Conservation (phyloP, 2,797 vertebrate genomes). For the Lacerta viridis region DNA sequence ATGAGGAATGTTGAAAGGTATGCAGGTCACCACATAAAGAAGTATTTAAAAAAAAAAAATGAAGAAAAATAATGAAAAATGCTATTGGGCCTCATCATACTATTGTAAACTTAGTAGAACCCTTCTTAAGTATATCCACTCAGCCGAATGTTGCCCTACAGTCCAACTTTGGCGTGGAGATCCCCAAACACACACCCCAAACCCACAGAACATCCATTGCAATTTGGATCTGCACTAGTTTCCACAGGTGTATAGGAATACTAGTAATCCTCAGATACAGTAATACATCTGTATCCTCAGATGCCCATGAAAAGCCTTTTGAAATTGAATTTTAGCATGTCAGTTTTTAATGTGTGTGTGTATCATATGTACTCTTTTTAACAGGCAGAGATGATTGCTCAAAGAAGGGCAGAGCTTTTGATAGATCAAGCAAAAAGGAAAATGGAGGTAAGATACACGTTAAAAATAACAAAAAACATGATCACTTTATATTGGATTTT, state of each 20-base stretch:
- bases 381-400: conserved; percentile 86
- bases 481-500: conserved; percentile 27
- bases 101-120: not conserved
- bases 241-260: not conserved
- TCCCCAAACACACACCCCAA: too few relatives aligned
- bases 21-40: not conserved
- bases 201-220: too few relatives aligned
- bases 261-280: not conserved
- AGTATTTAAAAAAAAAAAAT: not conserved
- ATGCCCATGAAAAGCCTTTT: not conserved
- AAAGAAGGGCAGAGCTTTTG: conserved; percentile 89
- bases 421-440: conserved; percentile 76
- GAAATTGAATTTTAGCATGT: not conserved
- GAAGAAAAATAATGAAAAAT: not conserved
- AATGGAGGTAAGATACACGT: conserved; percentile 74
- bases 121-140: not conserved
- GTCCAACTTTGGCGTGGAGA: too few relatives aligned
- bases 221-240: too few relatives aligned
- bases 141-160: too few relatives aligned
- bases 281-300: not conserved
- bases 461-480: not conserved
- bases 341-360: not conserved
- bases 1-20: too few relatives aligned
- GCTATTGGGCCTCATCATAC: not conserved
- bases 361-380: conserved; percentile 41